Evolutionary conservation across 2,113 vertebrate genomes (phyloP), one percentile per base, ranked within the genome.

Genomic region (Sander lucioperca): DNA sequence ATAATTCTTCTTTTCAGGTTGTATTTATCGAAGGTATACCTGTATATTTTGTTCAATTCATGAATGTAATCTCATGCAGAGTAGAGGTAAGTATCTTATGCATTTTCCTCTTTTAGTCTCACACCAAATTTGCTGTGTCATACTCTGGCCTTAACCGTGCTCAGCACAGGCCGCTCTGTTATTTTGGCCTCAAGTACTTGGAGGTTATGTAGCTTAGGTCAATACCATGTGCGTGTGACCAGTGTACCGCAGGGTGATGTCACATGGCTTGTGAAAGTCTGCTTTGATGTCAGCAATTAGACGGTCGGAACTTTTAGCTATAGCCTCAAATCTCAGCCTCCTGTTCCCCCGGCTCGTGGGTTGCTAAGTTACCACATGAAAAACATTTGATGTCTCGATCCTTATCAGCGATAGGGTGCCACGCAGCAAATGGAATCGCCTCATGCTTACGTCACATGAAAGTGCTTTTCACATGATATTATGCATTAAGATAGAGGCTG

Each of bases 121-220:
- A 33, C 51, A 54, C 11, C 12, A 74, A 21, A 76, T 0, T 4
- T 68, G 76, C 84, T 12, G 57, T 48, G 76, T 89, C 88, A 89
- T 72, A 23, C 57, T 85, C 51, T 61, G 75, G 61, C 61, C 71
- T 81, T 36, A 63, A 47, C 51, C 64, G n/a, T 9, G 58, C 75
- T 89, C 67, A 43, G 59, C 74, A 58, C 74, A 77, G 72, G 33
- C 69, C 15, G 58, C 67, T 83, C 86, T 92, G 87, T 90, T 92
- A 51, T 86, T 91, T 73, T 89, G 90, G 82, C 92, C 88, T 88
- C 74, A 33, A 53, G 79, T n/a, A 19, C 82, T 84, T 47, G 39
- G 83, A 88, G 87, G 89, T 93, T 78, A 91, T 84, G 90, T 76
- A 90, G 87, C 84, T 77, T 19, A 79, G 90, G 88, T 93, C 93